Percentiles rank a stretch among this genome's conserved stretches.
Conservation (phyloP, 2,888 invertebrate genomes). For the Pachliopta kotzebuea region DNA sequence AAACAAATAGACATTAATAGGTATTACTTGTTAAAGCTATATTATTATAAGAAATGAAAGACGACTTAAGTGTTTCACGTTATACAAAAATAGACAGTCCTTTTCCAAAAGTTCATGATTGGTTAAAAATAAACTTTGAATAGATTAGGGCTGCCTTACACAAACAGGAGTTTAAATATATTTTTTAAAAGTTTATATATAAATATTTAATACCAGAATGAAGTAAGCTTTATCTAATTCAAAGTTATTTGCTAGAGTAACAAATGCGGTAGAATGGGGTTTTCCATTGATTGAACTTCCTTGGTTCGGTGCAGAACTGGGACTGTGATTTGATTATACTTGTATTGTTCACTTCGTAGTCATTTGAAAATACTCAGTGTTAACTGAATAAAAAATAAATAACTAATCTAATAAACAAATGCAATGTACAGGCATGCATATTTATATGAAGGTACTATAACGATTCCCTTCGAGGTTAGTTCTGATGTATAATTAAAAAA, state of each 20-base stretch:
- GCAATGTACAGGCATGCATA: too few species aligned
- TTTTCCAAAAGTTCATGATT: background rate
- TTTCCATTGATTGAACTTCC: background rate
- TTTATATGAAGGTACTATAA: too few species aligned
- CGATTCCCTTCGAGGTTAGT: too few species aligned
- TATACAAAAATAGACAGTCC: background rate
- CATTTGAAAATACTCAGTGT: background rate
- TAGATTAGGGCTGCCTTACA: background rate
- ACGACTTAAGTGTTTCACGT: conserved; percentile 7
- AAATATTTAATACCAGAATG: background rate
- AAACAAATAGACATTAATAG: background rate
- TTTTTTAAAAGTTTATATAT: background rate
- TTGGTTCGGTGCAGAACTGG: background rate
- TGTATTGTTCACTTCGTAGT: background rate
- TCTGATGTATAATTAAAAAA: too few species aligned
- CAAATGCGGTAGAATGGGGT: background rate
- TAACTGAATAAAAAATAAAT: background rate
- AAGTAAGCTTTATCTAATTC: background rate
- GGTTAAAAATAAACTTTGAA: background rate
- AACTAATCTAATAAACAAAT: background rate
- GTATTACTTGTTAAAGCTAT: background rate
- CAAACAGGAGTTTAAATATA: too few species aligned
- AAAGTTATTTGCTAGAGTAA: background rate
- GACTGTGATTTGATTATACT: background rate
- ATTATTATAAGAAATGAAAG: conserved; percentile 2